Evolutionary conservation across 2,888 invertebrate species (phyloP).

Genomic region (Pteria penguin): DNA sequence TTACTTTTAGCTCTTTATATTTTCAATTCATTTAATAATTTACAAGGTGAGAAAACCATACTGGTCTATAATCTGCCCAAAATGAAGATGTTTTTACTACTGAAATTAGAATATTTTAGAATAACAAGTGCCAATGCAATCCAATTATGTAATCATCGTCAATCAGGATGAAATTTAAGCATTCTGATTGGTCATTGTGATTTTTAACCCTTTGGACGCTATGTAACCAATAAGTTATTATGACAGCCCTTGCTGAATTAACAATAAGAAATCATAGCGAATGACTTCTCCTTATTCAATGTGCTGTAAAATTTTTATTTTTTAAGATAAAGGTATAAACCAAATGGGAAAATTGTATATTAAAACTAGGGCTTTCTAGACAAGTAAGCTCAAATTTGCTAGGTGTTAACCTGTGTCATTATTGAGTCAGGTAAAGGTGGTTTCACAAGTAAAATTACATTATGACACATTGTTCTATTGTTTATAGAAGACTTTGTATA

Average conservation of each 20-base stretch:
- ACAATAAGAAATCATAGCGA: background rate
- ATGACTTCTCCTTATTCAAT: background rate
- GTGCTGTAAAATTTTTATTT: background rate
- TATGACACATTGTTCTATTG: background rate
- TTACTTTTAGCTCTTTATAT: no score
- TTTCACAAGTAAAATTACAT: background rate
- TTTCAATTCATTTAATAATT: no score
- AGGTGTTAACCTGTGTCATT: background rate
- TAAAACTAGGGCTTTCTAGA: background rate
- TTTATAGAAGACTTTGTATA: background rate
- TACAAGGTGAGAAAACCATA: no score
- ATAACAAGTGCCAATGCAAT: no score
- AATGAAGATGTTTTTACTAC: no score
- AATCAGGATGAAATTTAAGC: no score
- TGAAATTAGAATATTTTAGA: no score
- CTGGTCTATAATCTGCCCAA: no score
- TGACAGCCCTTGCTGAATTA: background rate
- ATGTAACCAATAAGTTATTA: background rate
- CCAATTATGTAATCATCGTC: no score
- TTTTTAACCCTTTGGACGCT: background rate
- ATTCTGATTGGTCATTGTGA: no score
- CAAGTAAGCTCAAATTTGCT: background rate
- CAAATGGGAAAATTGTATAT: background rate
- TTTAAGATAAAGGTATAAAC: background rate
- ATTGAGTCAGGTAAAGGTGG: background rate